Conservation (phyloP, 1,140 invertebrate species). For the Drosophila asahinai region DNA sequence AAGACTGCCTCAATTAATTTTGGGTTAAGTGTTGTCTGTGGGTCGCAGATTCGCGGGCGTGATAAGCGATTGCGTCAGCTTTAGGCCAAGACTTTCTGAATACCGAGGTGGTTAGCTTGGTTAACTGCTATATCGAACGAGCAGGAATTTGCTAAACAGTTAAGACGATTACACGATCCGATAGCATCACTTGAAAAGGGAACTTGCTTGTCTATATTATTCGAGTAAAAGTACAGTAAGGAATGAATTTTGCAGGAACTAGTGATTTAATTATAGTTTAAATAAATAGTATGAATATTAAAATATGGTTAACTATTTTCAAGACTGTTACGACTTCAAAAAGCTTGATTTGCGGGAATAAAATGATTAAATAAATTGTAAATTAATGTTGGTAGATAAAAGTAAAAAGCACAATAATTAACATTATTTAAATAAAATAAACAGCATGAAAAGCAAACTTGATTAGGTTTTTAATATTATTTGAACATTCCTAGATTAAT, state of each 20-base stretch:
- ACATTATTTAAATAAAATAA: background rate
- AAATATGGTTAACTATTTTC: too few species aligned
- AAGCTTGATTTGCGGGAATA: too few species aligned
- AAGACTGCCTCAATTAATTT: constrained; percentile 67
- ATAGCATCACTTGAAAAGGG: constrained; percentile 29
- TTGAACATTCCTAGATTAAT: background rate
- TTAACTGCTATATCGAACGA: constrained; percentile 48
- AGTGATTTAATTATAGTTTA: background rate
- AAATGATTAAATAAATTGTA: too few species aligned
- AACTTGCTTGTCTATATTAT: constrained; percentile 5
- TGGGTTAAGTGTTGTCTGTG: constrained; percentile 61
- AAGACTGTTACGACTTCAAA: too few species aligned
- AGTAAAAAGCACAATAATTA: background rate
- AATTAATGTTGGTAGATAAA: background rate
- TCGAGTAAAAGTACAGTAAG: background rate
- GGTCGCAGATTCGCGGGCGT: constrained; percentile 52
- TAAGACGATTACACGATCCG: constrained; percentile 19
- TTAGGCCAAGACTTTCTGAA: constrained; percentile 16
- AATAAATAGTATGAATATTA: too few species aligned
- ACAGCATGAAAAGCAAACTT: too few species aligned
- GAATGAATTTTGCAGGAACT: background rate
- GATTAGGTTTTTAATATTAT: background rate
- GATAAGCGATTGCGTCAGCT: constrained; percentile 71
- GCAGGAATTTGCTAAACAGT: constrained; percentile 41
- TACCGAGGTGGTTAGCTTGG: constrained; percentile 6